These are phyloP conservation scores for Umimayanthus kanabou DNA, from an alignment of 92 coral and sea anemone species.

Conservation along the genomic window DNA sequence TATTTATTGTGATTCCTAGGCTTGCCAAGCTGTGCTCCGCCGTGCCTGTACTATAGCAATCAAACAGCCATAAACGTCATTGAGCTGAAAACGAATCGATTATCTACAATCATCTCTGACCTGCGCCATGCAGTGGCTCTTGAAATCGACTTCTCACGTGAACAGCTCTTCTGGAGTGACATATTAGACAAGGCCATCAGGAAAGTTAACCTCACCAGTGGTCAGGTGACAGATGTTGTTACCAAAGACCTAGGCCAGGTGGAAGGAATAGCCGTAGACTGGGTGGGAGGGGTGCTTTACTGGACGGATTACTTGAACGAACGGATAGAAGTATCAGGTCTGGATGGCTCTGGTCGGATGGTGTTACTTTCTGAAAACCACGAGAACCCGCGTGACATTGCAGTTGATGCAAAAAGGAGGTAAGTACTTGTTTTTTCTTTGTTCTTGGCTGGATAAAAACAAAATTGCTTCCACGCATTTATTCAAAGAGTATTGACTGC, in stretches of 20 bases:
- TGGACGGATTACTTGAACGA: conserved; percentile 42
- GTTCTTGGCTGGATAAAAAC: not conserved
- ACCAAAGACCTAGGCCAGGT: conserved; percentile 20
- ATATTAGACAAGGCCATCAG: conserved; percentile 6
- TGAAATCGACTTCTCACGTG: conserved; percentile 5
- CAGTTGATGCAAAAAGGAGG: conserved; percentile 19
- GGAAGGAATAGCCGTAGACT: conserved; percentile 31
- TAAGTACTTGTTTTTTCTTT: not conserved
- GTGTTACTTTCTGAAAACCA: conserved; percentile 36
- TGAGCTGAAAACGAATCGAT: conserved; percentile 24
- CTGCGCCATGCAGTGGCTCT: conserved; percentile 5
- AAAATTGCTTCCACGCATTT: not conserved
- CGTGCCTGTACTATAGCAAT: conserved; percentile 30
- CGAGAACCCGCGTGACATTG: conserved; percentile 38
- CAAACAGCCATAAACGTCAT: conserved; percentile 32
- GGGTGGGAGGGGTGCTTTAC: conserved; percentile 16
- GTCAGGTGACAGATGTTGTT: conserved; percentile 30
- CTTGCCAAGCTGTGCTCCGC: conserved; percentile 8
- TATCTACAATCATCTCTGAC: not conserved
- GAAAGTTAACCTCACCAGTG: conserved; percentile 9
- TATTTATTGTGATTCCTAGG: not conserved
- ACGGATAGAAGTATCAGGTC: conserved; percentile 25
- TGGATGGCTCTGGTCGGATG: conserved; percentile 34
- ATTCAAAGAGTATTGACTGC: not conserved
- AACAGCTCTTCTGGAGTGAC: conserved; percentile 36